Evolutionary conservation across 2,113 vertebrate genomes (phyloP).

Genomic region (Ctenomys sociabilis): DNA sequence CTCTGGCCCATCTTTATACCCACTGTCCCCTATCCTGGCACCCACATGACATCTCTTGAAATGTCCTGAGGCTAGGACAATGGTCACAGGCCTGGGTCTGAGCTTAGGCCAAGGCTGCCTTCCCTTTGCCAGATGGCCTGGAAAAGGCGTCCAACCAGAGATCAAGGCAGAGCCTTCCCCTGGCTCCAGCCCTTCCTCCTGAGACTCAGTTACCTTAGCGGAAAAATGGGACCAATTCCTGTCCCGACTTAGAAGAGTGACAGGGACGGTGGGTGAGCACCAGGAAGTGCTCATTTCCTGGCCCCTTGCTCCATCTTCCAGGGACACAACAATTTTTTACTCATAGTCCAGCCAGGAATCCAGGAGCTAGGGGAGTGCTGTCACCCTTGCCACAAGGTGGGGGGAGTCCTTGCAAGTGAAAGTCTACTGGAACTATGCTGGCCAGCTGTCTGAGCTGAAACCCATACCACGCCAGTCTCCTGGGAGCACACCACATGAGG

Average conservation of each 20-base stretch:
- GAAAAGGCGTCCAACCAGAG: background rate
- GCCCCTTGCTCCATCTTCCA: too few species aligned
- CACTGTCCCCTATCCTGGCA: background rate
- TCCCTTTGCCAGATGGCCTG: background rate
- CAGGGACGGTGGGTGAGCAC: background rate
- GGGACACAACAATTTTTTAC: accelerated
- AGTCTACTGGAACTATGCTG: accelerated
- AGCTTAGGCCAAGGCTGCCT: background rate
- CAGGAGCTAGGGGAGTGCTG: background rate
- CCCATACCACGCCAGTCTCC: background rate
- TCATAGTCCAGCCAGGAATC: slow-evolving; percentile 12
- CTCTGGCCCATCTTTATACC: background rate
- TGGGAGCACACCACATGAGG: background rate
- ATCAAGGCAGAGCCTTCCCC: background rate
- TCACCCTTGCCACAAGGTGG: background rate
- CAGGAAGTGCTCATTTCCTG: background rate
- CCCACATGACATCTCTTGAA: background rate
- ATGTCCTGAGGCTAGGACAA: background rate
- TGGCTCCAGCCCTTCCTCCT: background rate
- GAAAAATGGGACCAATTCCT: background rate
- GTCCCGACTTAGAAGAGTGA: background rate
- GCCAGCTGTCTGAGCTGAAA: accelerated
- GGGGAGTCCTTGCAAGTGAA: background rate
- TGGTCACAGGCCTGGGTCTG: background rate
- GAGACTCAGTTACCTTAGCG: background rate